Evolutionary conservation across 1,140 invertebrate genomes (phyloP).

Genomic region (Armadillidium nasatum): DNA sequence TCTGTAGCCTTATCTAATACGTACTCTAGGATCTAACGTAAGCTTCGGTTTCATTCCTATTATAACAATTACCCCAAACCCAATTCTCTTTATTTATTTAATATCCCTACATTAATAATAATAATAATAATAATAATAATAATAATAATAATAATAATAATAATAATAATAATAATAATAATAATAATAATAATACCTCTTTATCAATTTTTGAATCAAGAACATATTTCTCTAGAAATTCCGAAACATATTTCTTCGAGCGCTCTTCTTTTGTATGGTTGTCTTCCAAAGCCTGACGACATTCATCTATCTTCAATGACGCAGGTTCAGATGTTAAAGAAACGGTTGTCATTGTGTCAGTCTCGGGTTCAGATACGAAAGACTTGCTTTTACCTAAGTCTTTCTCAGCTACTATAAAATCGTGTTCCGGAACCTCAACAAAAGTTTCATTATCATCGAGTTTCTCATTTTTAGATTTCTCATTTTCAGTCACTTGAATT

Average conservation of each 20-base stretch:
- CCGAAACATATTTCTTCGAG: conserved; percentile 56
- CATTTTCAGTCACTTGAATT: background rate
- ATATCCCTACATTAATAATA: no score
- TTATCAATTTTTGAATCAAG: conserved; percentile 61
- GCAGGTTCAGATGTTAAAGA: conserved; percentile 51
- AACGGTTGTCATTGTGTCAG: conserved; percentile 59
- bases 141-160: no score
- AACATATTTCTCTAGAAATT: conserved; percentile 63
- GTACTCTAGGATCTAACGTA: no score
- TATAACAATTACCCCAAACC: no score
- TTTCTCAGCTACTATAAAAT: background rate
- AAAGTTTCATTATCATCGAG: background rate
- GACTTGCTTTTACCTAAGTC: conserved; percentile 49
- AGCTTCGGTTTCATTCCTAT: no score
- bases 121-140: no score
- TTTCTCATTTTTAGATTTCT: background rate
- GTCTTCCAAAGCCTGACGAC: background rate
- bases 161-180: background rate
- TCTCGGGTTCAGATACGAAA: conserved; percentile 55
- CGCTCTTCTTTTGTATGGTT: conserved; percentile 46
- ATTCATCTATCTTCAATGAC: background rate
- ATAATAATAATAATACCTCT: conserved; percentile 1
- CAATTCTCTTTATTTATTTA: no score
- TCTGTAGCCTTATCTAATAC: no score
- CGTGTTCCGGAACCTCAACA: background rate